Evolutionary conservation across 2,888 invertebrate genomes (phyloP), one percentile per base, ranked within the genome.

Genomic region (Aquatica leii): DNA sequence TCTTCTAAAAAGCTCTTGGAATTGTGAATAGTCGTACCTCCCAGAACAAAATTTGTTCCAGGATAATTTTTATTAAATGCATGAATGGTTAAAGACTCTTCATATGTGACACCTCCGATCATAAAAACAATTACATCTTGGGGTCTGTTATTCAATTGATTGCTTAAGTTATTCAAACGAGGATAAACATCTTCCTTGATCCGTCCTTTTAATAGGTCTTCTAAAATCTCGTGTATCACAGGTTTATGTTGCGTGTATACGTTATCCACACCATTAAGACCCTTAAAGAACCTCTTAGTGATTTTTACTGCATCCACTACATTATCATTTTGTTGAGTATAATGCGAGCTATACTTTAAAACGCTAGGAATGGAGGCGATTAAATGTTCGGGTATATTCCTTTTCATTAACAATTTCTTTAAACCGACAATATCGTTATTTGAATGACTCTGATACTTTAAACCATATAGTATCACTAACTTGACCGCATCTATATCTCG

Each of bases 171-270:
- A 46, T 92, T 93, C 9, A 94, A 84, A 68, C 90, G 92, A 0
- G 97, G 98, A 82, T 93, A 98, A 2, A 88, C 82, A 64, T 90
- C 89, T 73, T 96, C 95, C 60, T 92, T 88, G n/a, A 98, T 86
- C n/a, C 92, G 91, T 1, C 96, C 97, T 78, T 94, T 96, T 34
- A 94, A 87, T 0, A 97, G 84, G 77, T 96, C 95, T 74, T 98
- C 98, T 0, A 99, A 79, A 0, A 93, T 91, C 77, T 95, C 94
- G 73, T 91, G 90, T 4, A 99, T 82, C 18, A 96, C 84, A 0
- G 99, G 98, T n/a, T 91, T 91, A 82, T 99, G 99, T 78, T 99
- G 99, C 0, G 99, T 98, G 83, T 97, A 99, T 66, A 99, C 95
- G 82, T 99, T 99, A 80, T 99, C 99, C 0, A 99, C 98, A 0